Evolutionary conservation across 2,888 invertebrate species (phyloP).

Genomic region (Flabesymbios commensalis): DNA sequence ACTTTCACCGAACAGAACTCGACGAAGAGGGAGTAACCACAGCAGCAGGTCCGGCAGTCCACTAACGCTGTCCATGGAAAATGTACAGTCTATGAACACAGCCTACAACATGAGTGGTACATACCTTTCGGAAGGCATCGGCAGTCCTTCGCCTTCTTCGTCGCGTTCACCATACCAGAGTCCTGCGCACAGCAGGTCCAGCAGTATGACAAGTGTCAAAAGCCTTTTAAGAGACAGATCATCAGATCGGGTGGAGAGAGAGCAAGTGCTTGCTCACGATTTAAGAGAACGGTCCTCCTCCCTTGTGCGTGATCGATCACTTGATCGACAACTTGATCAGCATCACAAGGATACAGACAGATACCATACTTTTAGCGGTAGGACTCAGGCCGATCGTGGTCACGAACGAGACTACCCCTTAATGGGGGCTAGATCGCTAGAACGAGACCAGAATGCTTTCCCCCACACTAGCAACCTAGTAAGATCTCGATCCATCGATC

Average conservation of each 20-base stretch:
- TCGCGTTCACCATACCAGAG: slow-evolving; percentile 34
- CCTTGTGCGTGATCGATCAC: slow-evolving; percentile 49
- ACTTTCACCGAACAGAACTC: too few species aligned
- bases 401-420: slow-evolving; percentile 66
- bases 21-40: too few species aligned
- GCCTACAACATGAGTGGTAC: slow-evolving; percentile 37
- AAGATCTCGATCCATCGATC: slow-evolving; percentile 49
- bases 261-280: not conserved
- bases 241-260: not conserved
- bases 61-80: too few species aligned
- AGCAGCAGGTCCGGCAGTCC: too few species aligned
- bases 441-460: slow-evolving; percentile 46
- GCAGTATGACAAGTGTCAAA: slow-evolving; percentile 41
- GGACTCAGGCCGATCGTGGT: slow-evolving; percentile 65
- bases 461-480: slow-evolving; percentile 35
- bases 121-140: too few species aligned
- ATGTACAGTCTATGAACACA: slow-evolving; percentile 43
- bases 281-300: slow-evolving; percentile 47
- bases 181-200: slow-evolving; percentile 38
- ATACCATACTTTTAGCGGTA: slow-evolving; percentile 22
- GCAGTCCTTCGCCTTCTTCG: too few species aligned
- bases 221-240: slow-evolving; percentile 23
- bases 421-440: slow-evolving; percentile 57
- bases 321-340: slow-evolving; percentile 49
- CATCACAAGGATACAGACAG: slow-evolving; percentile 13